Conservation (phyloP, 2,888 invertebrate species). For the Phaedon cochleariae region DNA sequence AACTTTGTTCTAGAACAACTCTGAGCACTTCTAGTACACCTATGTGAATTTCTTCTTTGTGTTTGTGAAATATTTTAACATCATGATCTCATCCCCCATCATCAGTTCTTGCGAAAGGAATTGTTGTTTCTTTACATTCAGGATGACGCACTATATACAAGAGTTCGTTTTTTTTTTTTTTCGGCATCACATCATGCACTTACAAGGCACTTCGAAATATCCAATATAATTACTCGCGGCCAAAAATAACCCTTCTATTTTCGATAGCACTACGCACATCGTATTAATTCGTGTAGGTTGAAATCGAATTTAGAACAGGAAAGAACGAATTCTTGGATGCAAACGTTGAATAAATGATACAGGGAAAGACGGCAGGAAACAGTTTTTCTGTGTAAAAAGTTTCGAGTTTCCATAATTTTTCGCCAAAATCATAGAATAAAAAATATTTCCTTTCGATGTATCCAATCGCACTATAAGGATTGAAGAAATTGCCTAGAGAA, state of each 20-base stretch:
- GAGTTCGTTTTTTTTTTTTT: neutral
- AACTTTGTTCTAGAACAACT: too few species aligned
- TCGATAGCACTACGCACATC: neutral
- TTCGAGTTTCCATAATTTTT: too few species aligned
- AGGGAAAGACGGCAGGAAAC: neutral
- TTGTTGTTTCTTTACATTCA: neutral
- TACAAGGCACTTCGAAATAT: neutral
- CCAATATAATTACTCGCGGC: neutral
- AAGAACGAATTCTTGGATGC: neutral
- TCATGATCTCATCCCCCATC: too few species aligned
- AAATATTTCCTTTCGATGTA: too few species aligned
- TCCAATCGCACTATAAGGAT: too few species aligned
- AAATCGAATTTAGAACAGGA: neutral
- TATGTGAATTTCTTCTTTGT: too few species aligned
- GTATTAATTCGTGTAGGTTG: neutral
- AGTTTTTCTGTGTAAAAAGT: too few species aligned
- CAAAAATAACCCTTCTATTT: neutral
- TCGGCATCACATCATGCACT: neutral
- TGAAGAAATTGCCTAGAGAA: too few species aligned
- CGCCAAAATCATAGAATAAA: too few species aligned
- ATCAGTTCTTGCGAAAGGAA: neutral
- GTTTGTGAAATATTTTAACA: too few species aligned
- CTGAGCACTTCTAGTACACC: too few species aligned
- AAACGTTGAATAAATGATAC: neutral
- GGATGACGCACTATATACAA: neutral